Conservation (phyloP, 2,888 invertebrate genomes). For the Plebejus anna region DNA sequence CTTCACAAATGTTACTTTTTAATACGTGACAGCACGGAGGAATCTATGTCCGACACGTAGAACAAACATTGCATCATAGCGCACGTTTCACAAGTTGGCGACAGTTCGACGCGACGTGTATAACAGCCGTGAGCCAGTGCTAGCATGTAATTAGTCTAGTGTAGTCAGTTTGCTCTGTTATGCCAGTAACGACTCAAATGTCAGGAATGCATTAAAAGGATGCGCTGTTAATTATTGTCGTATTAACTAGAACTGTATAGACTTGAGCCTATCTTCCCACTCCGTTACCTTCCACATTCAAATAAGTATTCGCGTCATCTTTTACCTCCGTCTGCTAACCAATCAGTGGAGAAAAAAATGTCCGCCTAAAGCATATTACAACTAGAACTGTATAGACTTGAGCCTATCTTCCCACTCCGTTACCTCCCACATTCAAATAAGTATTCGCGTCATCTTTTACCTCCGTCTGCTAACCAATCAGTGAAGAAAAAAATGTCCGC, state of each 20-base stretch:
- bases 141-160: not conserved
- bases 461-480: not conserved
- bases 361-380: too few relatives aligned
- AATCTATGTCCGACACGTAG: not conserved
- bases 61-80: not conserved
- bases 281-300: not conserved
- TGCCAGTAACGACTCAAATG: not conserved
- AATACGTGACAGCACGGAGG: too few relatives aligned
- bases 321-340: not conserved
- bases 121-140: not conserved
- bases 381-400: not conserved
- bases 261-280: too few relatives aligned
- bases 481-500: too few relatives aligned
- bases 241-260: not conserved
- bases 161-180: not conserved
- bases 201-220: not conserved
- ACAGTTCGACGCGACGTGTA: not conserved
- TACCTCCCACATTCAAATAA: not conserved
- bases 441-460: not conserved
- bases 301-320: not conserved
- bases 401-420: too few relatives aligned
- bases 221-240: not conserved
- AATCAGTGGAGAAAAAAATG: not conserved
- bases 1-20: too few relatives aligned
- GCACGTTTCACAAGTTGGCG: not conserved